phyloP scores from a whole-genome alignment of 1,140 invertebrate genomes.

The Liolophura sinensis region DNA sequence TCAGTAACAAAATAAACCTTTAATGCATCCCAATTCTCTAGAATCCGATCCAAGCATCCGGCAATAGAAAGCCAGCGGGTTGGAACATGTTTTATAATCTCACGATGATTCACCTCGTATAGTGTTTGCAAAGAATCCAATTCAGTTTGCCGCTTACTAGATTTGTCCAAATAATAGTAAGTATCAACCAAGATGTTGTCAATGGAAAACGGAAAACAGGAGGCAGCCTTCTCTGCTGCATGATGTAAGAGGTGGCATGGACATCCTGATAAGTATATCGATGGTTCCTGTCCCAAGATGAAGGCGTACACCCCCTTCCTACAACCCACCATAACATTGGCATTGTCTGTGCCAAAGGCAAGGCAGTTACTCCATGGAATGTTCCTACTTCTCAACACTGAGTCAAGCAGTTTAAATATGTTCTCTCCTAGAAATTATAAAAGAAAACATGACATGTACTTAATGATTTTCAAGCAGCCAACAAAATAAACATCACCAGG shows the following conservation, averaged over 20 bases:
- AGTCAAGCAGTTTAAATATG: conserved; percentile 26
- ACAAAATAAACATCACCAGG: no score
- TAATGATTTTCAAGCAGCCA: no score
- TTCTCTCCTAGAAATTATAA: no score
- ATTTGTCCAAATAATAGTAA: conserved; percentile 26
- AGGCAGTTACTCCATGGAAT: conserved; percentile 30
- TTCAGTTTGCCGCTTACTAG: conserved; percentile 14
- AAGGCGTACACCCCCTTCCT: conserved; percentile 24
- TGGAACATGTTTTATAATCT: conserved; percentile 26
- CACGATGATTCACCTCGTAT: conserved; percentile 11
- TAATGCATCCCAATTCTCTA: conserved; percentile 18
- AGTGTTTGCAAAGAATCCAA: conserved; percentile 14
- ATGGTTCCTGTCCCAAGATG: conserved; percentile 11
- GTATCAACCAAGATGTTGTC: conserved; percentile 18
- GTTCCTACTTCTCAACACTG: conserved; percentile 13
- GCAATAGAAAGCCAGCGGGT: conserved; percentile 27
- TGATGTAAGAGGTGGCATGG: conserved; percentile 20
- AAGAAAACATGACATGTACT: no score
- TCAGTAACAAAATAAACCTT: conserved; percentile 12
- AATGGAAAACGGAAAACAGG: conserved; percentile 9
- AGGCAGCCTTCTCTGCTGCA: conserved; percentile 22
- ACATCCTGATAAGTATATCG: conserved; percentile 19
- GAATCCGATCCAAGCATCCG: conserved; percentile 13
- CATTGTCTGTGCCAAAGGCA: conserved; percentile 31
- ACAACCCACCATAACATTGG: conserved; percentile 29